phyloP scores from a whole-genome alignment of 2,113 vertebrate species.

The Stigmatopora nigra region DNA sequence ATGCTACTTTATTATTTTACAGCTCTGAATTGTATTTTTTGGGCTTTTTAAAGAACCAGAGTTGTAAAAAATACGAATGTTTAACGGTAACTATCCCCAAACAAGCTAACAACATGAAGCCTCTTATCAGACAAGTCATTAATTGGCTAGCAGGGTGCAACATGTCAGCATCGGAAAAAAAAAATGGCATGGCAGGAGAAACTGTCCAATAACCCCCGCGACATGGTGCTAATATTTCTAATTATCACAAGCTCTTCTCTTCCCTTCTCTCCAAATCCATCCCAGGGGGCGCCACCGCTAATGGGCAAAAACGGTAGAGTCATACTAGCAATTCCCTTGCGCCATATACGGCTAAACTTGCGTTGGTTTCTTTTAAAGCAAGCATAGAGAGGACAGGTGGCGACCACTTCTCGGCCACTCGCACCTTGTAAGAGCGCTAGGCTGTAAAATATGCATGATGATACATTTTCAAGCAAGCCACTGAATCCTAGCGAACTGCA shows the following conservation, averaged over 20 bases:
- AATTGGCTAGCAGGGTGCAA: conserved; percentile 44
- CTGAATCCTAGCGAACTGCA: conserved; percentile 21
- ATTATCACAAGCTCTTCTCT: conserved; percentile 49
- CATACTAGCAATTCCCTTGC: conserved; percentile 22
- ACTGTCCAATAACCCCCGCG: conserved; percentile 43
- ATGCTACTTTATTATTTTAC: too few relatives aligned
- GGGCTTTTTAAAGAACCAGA: not conserved
- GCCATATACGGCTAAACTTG: conserved; percentile 15
- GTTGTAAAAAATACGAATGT: not conserved
- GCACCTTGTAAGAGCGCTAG: conserved; percentile 39
- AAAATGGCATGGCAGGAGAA: conserved; percentile 11
- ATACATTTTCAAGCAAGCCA: conserved; percentile 29
- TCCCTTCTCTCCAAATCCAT: conserved; percentile 11
- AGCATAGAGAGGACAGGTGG: not conserved
- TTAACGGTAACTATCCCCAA: not conserved
- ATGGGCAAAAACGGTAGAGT: conserved; percentile 49
- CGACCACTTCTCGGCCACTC: conserved; percentile 21
- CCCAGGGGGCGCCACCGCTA: conserved; percentile 46
- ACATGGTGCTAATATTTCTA: conserved; percentile 45
- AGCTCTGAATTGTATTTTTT: not conserved
- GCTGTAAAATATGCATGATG: conserved; percentile 59
- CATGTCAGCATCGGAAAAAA: conserved; percentile 17
- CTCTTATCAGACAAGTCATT: conserved; percentile 49
- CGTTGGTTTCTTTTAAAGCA: not conserved
- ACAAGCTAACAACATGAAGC: conserved; percentile 37